These are phyloP conservation scores for Brienomyrus brachyistius DNA, from an alignment of 2,113 vertebrate genomes.

Conservation along the genomic window DNA sequence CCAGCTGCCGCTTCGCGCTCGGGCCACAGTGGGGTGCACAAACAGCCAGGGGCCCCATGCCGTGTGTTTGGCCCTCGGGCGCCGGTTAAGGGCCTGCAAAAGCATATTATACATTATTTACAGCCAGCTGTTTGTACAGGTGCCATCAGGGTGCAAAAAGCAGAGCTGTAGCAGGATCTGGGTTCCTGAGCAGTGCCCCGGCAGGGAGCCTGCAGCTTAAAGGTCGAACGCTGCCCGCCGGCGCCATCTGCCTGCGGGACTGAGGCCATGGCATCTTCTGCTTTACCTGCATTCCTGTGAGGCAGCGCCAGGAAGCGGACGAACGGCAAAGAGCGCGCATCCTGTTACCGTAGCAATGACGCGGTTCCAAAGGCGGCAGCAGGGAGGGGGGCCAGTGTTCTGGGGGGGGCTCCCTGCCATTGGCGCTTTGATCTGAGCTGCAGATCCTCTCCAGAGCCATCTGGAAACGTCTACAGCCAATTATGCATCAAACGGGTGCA, in stretches of 20 bases:
- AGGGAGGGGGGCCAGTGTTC: background rate
- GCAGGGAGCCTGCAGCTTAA: background rate
- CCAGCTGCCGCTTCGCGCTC: background rate
- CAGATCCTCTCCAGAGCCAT: constrained; percentile 7
- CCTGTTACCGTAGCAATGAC: background rate
- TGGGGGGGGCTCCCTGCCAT: background rate
- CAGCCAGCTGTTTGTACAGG: background rate
- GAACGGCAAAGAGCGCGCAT: background rate
- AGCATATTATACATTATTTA: constrained; percentile 3
- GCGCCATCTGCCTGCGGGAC: background rate
- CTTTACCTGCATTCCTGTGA: background rate
- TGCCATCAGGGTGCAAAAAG: background rate
- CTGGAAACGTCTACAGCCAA: background rate
- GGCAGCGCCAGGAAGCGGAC: background rate
- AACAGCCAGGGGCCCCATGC: background rate
- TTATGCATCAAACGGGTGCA: background rate
- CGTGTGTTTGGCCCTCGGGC: background rate
- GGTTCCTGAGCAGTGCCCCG: too few relatives aligned
- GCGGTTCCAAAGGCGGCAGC: background rate
- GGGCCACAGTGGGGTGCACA: background rate
- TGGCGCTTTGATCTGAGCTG: constrained; percentile 8
- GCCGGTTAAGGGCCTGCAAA: background rate
- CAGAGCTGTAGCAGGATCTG: background rate
- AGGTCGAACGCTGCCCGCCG: background rate
- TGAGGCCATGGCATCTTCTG: background rate